Percentiles rank a stretch among this genome's conserved stretches.
Evolutionary conservation across 1,140 invertebrate species (phyloP).

Genomic region (Delia radicum): DNA sequence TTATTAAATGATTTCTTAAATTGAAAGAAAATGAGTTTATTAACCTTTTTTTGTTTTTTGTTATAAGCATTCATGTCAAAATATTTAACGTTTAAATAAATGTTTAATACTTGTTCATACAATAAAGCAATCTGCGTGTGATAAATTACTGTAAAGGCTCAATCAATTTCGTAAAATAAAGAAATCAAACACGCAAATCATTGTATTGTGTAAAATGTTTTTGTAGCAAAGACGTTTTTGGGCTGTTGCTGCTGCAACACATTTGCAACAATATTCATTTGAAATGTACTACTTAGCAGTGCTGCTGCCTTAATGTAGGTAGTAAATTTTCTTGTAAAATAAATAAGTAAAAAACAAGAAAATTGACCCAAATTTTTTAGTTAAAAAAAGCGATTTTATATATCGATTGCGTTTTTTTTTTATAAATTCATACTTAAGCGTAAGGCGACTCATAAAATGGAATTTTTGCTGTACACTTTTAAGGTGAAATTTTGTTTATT

Average conservation of each 20-base stretch:
- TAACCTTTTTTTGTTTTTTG: neutral
- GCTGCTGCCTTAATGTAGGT: neutral
- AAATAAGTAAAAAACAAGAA: neutral
- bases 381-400: neutral
- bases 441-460: too few relatives aligned
- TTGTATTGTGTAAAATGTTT: neutral
- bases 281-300: neutral
- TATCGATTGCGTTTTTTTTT: neutral
- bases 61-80: conserved; percentile 8
- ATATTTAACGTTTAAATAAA: neutral
- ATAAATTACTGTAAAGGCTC: conserved; percentile 5
- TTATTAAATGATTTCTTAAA: neutral
- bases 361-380: conserved; percentile 5
- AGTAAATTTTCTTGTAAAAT: conserved; percentile 1
- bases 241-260: neutral
- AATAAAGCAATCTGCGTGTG: neutral
- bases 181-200: conserved; percentile 13
- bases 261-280: neutral
- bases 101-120: neutral
- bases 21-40: neutral
- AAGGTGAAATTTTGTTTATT: too few relatives aligned
- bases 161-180: neutral
- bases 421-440: too few relatives aligned
- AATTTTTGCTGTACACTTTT: too few relatives aligned
- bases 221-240: neutral